Conservation (phyloP, 2,113 vertebrate species). For the Podocnemis expansa region DNA sequence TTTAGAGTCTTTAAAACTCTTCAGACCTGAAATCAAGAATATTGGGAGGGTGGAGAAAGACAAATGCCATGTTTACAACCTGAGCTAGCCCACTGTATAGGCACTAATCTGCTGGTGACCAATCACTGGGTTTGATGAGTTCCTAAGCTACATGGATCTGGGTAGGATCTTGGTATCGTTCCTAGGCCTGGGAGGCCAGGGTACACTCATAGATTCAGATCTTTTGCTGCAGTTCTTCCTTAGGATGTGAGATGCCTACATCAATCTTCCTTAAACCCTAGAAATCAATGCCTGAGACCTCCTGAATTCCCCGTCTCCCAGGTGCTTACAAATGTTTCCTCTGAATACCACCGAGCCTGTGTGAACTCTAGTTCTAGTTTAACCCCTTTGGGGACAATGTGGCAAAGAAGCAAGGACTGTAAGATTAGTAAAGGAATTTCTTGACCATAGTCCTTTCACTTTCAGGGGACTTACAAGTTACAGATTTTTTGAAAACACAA, state of each 20-base stretch:
- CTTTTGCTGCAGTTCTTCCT: no score
- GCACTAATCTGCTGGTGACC: background rate
- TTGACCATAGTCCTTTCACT: background rate
- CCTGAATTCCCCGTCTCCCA: background rate
- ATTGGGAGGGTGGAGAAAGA: background rate
- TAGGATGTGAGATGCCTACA: background rate
- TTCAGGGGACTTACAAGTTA: background rate
- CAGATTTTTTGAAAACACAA: background rate
- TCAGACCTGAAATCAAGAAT: background rate
- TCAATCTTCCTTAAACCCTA: background rate
- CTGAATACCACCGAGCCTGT: background rate
- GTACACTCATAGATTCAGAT: accelerated
- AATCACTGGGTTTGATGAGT: background rate
- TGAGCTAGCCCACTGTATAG: accelerated
- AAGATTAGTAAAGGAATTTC: background rate
- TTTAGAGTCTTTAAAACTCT: background rate
- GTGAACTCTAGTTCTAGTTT: accelerated
- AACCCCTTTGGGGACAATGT: background rate
- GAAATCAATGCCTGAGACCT: background rate
- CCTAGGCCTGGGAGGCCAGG: accelerated
- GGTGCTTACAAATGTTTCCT: background rate
- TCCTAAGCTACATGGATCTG: background rate
- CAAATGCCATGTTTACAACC: background rate
- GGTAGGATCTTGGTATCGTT: background rate
- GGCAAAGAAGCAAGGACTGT: background rate